Base-by-base conservation (phyloP, 2,888 invertebrate genomes). In the Empis stercorea region DNA sequence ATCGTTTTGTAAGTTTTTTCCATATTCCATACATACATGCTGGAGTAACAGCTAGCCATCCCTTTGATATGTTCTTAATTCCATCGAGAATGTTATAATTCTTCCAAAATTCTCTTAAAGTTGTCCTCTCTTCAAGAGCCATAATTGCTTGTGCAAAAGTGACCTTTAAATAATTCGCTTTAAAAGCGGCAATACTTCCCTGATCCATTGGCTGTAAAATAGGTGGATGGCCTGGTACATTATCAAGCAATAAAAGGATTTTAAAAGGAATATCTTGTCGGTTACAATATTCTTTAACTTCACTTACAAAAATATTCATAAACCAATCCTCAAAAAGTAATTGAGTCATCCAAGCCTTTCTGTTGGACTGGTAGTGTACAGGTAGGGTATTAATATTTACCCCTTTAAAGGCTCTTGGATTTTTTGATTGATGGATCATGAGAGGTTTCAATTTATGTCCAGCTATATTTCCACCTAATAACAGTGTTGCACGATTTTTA, bases 141-240 rank as follows among this genome's bases (percentile, higher is more conserved):
- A 51, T 43, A 47, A 54, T 50, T 50, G 50, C 50, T 38, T 51
- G 48, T 39, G 16, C 20, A 38, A 53, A 55, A 17, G 47, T 41
- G 41, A 41, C 38, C 43, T 54, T 57, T 3, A 58, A 43, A 46
- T 58, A 61, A 40, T 56, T 51, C 38, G 54, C 54, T 48, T 58
- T 60, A 51, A 60, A 61, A 41, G 56, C 54, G 48, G 56, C 48
- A 49, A 58, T 59, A 45, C 57, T 57, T 40, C 57, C 57, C 52
- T 61, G 57, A 50, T 59, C 55, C 47, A 59, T 13, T 4, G 44
- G 57, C 52, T 60, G 57, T 42, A 60, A 45, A 14, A 58, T 44
- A 43, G 20, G 20, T 13, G 44, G 45, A 45, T 53, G 48, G 42
- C 51, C 50, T 10, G 48, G 52, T 40, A 51, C 51, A 48, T 51